Conservation (phyloP, 2,113 vertebrate genomes). For the Apaloderma vittatum region DNA sequence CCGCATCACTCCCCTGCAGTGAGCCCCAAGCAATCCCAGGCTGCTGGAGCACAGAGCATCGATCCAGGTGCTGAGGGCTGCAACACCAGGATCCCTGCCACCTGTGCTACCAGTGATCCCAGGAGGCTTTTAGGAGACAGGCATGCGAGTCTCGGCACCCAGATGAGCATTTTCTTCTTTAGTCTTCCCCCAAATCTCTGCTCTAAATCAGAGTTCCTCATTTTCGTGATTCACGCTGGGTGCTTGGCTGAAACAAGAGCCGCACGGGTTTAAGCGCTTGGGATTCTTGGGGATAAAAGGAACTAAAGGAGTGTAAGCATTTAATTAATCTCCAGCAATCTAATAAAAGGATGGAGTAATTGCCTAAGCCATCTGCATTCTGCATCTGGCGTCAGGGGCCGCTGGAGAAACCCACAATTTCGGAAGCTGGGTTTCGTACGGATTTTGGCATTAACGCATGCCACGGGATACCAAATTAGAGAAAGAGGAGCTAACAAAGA, state of each 20-base stretch:
- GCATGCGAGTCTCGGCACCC: rapidly evolving
- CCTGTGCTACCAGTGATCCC: neutral
- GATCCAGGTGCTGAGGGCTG: slow-evolving; percentile 5
- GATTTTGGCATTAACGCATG: neutral
- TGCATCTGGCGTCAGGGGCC: slow-evolving; percentile 11
- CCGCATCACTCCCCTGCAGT: neutral
- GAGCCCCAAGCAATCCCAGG: slow-evolving; percentile 43
- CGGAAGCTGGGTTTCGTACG: neutral
- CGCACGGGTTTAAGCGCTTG: rapidly evolving
- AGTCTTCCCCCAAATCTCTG: neutral
- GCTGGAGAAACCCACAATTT: neutral
- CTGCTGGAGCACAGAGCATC: neutral
- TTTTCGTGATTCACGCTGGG: rapidly evolving
- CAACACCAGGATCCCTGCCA: rapidly evolving
- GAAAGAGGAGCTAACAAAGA: slow-evolving; percentile 46
- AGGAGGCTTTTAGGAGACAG: neutral
- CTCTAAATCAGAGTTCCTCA: neutral
- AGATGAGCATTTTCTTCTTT: neutral
- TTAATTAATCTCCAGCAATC: slow-evolving; percentile 61
- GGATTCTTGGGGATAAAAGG: slow-evolving; percentile 20
- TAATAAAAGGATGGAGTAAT: slow-evolving; percentile 56
- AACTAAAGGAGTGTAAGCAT: slow-evolving; percentile 47
- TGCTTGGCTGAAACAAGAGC: neutral
- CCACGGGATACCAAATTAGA: neutral
- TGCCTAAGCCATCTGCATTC: slow-evolving; percentile 47